Evolutionary conservation across 2,113 vertebrate genomes (phyloP).

Genomic region (Myanophis thanlyinensis): DNA sequence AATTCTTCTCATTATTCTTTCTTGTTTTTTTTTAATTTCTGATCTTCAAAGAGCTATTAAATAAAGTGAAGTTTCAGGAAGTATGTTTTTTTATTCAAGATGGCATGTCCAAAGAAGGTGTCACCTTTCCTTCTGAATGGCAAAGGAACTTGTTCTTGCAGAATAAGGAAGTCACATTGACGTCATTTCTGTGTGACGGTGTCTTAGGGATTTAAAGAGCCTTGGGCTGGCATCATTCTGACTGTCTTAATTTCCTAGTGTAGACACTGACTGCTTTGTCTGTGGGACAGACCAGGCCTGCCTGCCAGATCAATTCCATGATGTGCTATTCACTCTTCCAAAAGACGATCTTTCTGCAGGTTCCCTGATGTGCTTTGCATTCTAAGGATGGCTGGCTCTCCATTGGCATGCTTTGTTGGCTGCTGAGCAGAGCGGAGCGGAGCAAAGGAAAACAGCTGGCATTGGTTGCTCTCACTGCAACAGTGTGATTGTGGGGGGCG

Average conservation of each 20-base stretch:
- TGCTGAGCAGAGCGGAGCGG: neutral
- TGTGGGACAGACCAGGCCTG: slow-evolving; percentile 49
- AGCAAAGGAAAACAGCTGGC: neutral
- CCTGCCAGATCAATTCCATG: slow-evolving; percentile 56
- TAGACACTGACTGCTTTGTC: slow-evolving; percentile 47
- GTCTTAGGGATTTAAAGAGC: slow-evolving; percentile 47
- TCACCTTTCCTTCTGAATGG: slow-evolving; percentile 14
- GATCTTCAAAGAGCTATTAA: slow-evolving; percentile 3
- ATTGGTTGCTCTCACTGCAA: neutral
- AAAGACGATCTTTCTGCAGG: slow-evolving; percentile 41
- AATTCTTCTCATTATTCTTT: slow-evolving; percentile 28
- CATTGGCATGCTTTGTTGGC: neutral
- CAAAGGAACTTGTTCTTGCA: neutral
- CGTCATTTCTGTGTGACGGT: slow-evolving; percentile 33
- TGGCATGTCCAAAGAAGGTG: neutral
- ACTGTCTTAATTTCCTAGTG: slow-evolving; percentile 59
- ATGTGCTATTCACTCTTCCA: slow-evolving; percentile 51
- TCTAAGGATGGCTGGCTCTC: neutral
- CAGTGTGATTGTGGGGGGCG: neutral
- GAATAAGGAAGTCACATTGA: slow-evolving; percentile 21
- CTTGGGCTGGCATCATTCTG: slow-evolving; percentile 46
- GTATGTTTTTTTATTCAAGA: slow-evolving; percentile 31
- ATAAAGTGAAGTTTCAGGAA: slow-evolving; percentile 11
- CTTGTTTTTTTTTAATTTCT: neutral
- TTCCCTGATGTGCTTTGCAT: slow-evolving; percentile 14